Evolutionary conservation across 2,113 vertebrate genomes (phyloP).

Genomic region (Python bivittatus): DNA sequence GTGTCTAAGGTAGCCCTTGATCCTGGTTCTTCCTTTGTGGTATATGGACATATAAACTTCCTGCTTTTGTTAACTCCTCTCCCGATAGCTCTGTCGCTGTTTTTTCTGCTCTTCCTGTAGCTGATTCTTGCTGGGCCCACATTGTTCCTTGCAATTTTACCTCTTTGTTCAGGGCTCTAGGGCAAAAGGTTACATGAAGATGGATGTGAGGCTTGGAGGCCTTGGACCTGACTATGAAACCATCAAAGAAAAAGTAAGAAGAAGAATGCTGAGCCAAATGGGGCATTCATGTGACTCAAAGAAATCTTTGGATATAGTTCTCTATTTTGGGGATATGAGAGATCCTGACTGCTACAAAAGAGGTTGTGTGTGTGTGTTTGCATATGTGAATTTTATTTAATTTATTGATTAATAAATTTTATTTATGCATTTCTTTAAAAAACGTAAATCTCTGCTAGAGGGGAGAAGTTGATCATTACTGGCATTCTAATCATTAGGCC

Average conservation of each 20-base stretch:
- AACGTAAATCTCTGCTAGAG: too few species aligned
- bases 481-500: too few species aligned
- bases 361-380: background rate
- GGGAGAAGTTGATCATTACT: too few species aligned
- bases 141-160: background rate
- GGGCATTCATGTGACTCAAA: background rate
- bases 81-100: background rate
- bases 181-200: conserved; percentile 74
- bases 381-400: too few species aligned
- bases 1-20: background rate
- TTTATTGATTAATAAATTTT: too few species aligned
- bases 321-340: background rate
- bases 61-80: too few species aligned
- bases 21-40: background rate
- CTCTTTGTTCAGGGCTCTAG: conserved; percentile 61
- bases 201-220: conserved; percentile 79
- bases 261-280: background rate
- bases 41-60: background rate
- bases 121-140: background rate
- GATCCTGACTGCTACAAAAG: background rate
- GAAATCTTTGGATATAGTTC: background rate
- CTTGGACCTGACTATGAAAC: conserved; percentile 82
- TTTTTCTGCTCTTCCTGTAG: background rate
- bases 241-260: conserved; percentile 81
- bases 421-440: too few species aligned